These are phyloP conservation scores for Nematolebias whitei DNA, from an alignment of 2,113 vertebrate species.

Conservation along the genomic window DNA sequence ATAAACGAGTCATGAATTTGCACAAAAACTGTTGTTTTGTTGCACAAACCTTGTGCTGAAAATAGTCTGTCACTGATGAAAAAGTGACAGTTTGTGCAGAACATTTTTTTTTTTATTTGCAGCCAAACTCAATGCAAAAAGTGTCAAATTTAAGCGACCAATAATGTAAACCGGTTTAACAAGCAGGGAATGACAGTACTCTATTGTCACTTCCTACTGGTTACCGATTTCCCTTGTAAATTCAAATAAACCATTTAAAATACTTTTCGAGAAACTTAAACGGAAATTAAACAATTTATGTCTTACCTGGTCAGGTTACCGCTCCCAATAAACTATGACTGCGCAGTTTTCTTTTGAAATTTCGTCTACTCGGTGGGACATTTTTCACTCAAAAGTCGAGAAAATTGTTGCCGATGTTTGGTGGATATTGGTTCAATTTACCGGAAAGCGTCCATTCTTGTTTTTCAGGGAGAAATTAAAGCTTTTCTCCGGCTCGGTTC, in stretches of 20 bases:
- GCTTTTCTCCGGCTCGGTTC: not conserved
- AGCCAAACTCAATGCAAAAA: too few species aligned
- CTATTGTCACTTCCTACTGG: too few species aligned
- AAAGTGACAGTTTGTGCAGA: too few species aligned
- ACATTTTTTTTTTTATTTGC: not conserved
- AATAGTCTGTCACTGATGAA: too few species aligned
- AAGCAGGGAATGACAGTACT: not conserved
- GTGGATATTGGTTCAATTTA: not conserved
- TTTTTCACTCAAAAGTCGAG: not conserved
- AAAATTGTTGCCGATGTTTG: not conserved
- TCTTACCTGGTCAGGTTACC: conserved; percentile 70
- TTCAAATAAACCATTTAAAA: not conserved
- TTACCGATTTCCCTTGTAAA: not conserved
- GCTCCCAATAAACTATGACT: conserved; percentile 68
- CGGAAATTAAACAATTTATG: not conserved
- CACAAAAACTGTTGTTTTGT: too few species aligned
- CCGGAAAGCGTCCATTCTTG: fast-evolving
- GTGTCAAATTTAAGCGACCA: too few species aligned
- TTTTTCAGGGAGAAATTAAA: fast-evolving
- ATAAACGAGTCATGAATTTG: too few species aligned
- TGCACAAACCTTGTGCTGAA: too few species aligned
- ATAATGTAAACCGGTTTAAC: not conserved
- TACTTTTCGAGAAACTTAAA: not conserved
- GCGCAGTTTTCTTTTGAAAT: conserved; percentile 42
- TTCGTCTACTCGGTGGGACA: conserved; percentile 10